phyloP scores from a whole-genome alignment of 2,797 vertebrate genomes.

The Cyprinodon diabolis region DNA sequence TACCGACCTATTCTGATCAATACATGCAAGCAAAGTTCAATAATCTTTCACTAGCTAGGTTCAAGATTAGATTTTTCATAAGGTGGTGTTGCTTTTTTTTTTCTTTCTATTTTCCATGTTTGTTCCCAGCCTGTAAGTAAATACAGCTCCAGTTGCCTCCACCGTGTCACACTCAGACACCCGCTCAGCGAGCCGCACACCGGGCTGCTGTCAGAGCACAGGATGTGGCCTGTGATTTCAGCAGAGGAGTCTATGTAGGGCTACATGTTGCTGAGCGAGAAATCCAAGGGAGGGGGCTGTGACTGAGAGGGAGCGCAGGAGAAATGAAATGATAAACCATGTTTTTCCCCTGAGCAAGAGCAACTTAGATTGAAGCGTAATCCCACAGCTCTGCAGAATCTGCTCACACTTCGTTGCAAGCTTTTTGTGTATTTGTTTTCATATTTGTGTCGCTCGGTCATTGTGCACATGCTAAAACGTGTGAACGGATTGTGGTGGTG shows the following conservation, averaged over 20 bases:
- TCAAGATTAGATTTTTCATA: neutral
- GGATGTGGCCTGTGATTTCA: constrained; percentile 76
- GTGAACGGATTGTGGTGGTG: constrained; percentile 33
- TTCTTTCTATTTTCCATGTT: neutral
- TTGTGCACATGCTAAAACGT: constrained; percentile 18
- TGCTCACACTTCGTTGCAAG: constrained; percentile 49
- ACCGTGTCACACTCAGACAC: constrained; percentile 26
- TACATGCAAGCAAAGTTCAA: neutral
- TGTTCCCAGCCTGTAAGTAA: neutral
- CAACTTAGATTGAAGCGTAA: constrained; percentile 80
- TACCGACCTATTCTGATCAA: neutral
- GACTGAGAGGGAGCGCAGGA: constrained; percentile 47
- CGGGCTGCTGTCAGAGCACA: constrained; percentile 63
- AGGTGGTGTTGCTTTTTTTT: neutral
- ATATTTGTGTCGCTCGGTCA: constrained; percentile 30
- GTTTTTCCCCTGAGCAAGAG: constrained; percentile 71
- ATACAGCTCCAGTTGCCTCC: constrained; percentile 13
- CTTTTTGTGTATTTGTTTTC: constrained; percentile 49
- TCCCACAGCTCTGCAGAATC: constrained; percentile 70
- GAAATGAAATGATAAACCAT: constrained; percentile 83
- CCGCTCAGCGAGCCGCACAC: constrained; percentile 24
- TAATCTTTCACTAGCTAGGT: neutral
- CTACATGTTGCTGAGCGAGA: constrained; percentile 76
- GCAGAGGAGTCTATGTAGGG: constrained; percentile 71
- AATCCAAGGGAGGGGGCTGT: constrained; percentile 29